A percentile compares a stretch with the other conserved stretches of the same genome.
These are phyloP conservation scores for Homarus gammarus DNA, from an alignment of 2,888 invertebrate genomes.

Conservation along the genomic window DNA sequence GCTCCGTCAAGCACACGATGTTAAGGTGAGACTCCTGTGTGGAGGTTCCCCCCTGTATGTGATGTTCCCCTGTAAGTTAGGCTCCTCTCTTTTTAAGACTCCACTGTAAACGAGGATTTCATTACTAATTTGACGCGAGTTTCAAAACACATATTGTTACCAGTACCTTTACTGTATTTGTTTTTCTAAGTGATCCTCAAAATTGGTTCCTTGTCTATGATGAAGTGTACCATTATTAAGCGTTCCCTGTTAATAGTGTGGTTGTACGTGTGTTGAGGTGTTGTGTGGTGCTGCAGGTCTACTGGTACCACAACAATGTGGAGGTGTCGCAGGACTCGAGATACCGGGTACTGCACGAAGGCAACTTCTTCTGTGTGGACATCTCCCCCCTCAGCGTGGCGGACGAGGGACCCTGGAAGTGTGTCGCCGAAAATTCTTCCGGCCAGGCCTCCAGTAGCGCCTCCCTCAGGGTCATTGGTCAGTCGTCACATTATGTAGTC, in stretches of 20 bases:
- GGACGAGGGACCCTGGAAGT: slow-evolving; percentile 94
- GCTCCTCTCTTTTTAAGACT: no score
- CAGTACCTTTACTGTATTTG: no score
- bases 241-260: no score
- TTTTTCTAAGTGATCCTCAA: no score
- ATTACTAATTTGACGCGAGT: no score
- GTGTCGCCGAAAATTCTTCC: slow-evolving; percentile 92
- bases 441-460: slow-evolving; percentile 93
- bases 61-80: no score
- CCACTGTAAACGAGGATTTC: no score
- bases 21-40: slow-evolving; percentile 85
- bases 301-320: slow-evolving; percentile 90
- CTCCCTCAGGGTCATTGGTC: slow-evolving; percentile 89
- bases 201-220: no score
- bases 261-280: no score
- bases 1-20: slow-evolving; percentile 88
- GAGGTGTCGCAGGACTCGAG: slow-evolving; percentile 85
- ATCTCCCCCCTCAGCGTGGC: slow-evolving; percentile 89
- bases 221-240: no score
- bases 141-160: no score
- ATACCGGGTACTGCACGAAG: slow-evolving; percentile 88
- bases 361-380: slow-evolving; percentile 91
- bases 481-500: slow-evolving; percentile 80
- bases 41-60: no score
- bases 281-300: slow-evolving; percentile 83